Evolutionary conservation across 1,140 invertebrate species (phyloP), one percentile per base, ranked within the genome.

Genomic region (Pomacea maculata): DNA sequence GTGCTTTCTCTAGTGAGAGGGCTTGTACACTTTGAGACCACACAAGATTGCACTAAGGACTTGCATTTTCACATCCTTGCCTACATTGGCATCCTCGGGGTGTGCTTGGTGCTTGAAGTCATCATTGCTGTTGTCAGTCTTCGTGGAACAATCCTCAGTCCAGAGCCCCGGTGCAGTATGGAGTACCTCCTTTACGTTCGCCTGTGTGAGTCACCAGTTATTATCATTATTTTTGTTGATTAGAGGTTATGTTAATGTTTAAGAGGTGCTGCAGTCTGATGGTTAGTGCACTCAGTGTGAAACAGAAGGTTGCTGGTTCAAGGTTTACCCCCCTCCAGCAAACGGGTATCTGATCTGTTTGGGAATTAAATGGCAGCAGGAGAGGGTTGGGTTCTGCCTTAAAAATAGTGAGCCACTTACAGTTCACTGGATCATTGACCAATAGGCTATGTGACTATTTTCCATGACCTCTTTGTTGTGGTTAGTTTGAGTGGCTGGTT

Each of bases 121-220:
- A 93, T 93, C 80, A 95, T 97, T 81, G 95, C 94, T 82, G 92
- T 94, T 82, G 93, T 96, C 75, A 95, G 96, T 75, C 94, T 96
- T 90, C 92, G 95, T 80, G 96, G 96, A 77, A 95, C 95, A 83
- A 97, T 97, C 85, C 92, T 97, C 77, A 94, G 96, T 86, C 95
- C 94, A 1, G 92, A 92, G 54, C 94, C 95, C 1, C 92, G 96
- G 73, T 93, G 94, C 68, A 93, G 94, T 80, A 96, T 97, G 93
- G 95, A 96, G 90, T 95, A 96, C 88, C 92, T 97, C 29, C 94
- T 97, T 76, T 97, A 97, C 91, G 89, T 95, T 79, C 93, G 96
- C 90, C 92, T 96, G 68, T 93, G 96, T 97, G 92, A 94, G 94
- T 68, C 82, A 85, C 19, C 79, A 92, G 95, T 93, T 87, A 17